Evolutionary conservation across 2,797 vertebrate species (phyloP).

Genomic region (Synanceia verrucosa): DNA sequence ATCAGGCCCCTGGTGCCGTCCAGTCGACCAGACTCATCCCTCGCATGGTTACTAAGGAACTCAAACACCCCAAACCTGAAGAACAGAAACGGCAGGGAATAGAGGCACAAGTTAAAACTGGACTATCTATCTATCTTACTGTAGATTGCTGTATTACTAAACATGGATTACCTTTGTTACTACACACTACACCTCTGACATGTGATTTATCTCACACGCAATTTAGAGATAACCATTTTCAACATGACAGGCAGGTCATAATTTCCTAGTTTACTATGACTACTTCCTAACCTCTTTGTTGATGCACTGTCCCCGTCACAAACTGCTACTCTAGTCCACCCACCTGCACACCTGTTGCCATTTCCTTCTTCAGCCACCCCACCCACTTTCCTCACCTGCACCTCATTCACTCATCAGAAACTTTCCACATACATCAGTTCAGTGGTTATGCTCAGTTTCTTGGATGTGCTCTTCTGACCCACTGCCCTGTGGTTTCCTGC

Average conservation of each 20-base stretch:
- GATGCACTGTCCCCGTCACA: not conserved
- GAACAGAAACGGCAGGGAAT: not conserved
- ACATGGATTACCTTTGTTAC: not conserved
- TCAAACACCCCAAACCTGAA: slow-evolving; percentile 94
- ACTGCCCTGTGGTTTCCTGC: no score
- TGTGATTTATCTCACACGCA: not conserved
- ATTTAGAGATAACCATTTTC: no score
- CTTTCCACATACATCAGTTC: not conserved
- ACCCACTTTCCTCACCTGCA: not conserved
- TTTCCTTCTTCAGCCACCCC: not conserved
- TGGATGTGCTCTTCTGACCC: no score
- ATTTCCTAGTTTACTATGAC: no score
- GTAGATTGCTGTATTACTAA: not conserved
- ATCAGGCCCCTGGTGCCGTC: slow-evolving; percentile 89
- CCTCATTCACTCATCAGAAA: not conserved
- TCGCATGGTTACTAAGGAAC: slow-evolving; percentile 92
- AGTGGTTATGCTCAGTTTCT: no score
- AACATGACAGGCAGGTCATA: no score
- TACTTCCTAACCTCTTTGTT: not conserved
- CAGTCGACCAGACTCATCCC: slow-evolving; percentile 88
- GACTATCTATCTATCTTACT: no score
- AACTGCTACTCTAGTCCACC: not conserved
- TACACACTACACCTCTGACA: not conserved
- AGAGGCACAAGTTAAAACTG: not conserved
- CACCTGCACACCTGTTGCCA: not conserved